A percentile compares a stretch with the other conserved stretches of the same genome.
phyloP scores from a whole-genome alignment of 37 sponge, comb jelly and placozoan genomes.

The Halisarca cf. caerulea region DNA sequence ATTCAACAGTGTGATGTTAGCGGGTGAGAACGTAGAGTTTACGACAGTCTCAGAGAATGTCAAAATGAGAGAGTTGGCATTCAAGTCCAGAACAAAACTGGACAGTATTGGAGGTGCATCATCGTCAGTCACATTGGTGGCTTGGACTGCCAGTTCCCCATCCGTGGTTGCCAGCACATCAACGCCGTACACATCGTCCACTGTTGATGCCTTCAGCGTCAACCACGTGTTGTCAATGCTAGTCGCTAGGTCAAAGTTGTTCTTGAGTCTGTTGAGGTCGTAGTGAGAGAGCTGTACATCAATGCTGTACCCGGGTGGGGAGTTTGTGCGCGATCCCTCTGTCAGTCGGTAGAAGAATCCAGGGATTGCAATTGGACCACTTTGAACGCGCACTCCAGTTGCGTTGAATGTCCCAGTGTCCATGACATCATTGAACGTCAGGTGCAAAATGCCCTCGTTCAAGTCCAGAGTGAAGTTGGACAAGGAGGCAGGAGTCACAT shows the following conservation, averaged over 20 bases:
- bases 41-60: conserved; percentile 72
- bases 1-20: conserved; percentile 48
- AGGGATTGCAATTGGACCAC: conserved; percentile 48
- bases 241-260: conserved; percentile 59
- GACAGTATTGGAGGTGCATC: conserved; percentile 54
- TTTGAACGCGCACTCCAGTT: conserved; percentile 67
- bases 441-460: conserved; percentile 60
- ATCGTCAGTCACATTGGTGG: conserved; percentile 56
- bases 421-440: conserved; percentile 82
- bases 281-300: conserved; percentile 60
- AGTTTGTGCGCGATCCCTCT: conserved; percentile 31
- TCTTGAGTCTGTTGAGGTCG: conserved; percentile 75
- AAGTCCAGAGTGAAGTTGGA: conserved; percentile 69
- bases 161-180: conserved; percentile 63
- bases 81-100: conserved; percentile 63
- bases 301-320: conserved; percentile 60
- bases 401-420: conserved; percentile 63
- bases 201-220: conserved; percentile 45
- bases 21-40: conserved; percentile 21
- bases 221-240: conserved; percentile 65
- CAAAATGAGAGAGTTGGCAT: conserved; percentile 54
- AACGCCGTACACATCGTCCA: conserved; percentile 66
- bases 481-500: conserved; percentile 39
- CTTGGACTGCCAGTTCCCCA: conserved; percentile 62
- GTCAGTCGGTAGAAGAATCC: conserved; percentile 51